A percentile compares a stretch with the other conserved stretches of the same genome.
These are phyloP conservation scores for Brachirus orientalis DNA, from an alignment of 2,113 vertebrate species.

Conservation along the genomic window DNA sequence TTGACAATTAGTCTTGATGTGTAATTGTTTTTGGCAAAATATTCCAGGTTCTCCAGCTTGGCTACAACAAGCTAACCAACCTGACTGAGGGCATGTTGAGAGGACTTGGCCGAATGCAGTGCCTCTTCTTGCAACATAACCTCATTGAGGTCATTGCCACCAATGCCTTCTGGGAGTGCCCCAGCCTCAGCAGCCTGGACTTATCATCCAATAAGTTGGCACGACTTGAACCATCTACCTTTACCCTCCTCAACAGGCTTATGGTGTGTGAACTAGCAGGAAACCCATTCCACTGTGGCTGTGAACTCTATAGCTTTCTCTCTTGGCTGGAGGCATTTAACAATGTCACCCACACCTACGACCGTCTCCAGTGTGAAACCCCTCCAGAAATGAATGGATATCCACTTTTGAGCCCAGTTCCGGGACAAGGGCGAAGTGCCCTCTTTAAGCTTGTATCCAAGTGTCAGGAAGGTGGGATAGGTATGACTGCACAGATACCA, in stretches of 20 bases:
- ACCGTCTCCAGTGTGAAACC: constrained; percentile 95
- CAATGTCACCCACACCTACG: constrained; percentile 96
- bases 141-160: constrained; percentile 94
- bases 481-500: constrained; percentile 87
- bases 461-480: constrained; percentile 89
- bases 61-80: constrained; percentile 97
- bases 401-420: constrained; percentile 89
- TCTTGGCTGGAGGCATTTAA: constrained; percentile 95
- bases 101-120: constrained; percentile 94
- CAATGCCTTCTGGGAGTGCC: constrained; percentile 95
- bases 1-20: not conserved
- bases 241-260: constrained; percentile 87
- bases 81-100: constrained; percentile 95
- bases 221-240: constrained; percentile 90
- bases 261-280: constrained; percentile 95
- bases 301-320: constrained; percentile 93
- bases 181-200: constrained; percentile 95
- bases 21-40: not conserved
- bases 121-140: constrained; percentile 97
- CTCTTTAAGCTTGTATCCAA: constrained; percentile 89
- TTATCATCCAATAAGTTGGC: constrained; percentile 95
- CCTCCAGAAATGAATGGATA: constrained; percentile 90
- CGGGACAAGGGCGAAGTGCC: constrained; percentile 91
- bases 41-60: constrained; percentile 89
- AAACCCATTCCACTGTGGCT: constrained; percentile 97